Evolutionary conservation across 92 coral and sea anemone genomes (phyloP).

Genomic region (Palythoa heliodiscus): DNA sequence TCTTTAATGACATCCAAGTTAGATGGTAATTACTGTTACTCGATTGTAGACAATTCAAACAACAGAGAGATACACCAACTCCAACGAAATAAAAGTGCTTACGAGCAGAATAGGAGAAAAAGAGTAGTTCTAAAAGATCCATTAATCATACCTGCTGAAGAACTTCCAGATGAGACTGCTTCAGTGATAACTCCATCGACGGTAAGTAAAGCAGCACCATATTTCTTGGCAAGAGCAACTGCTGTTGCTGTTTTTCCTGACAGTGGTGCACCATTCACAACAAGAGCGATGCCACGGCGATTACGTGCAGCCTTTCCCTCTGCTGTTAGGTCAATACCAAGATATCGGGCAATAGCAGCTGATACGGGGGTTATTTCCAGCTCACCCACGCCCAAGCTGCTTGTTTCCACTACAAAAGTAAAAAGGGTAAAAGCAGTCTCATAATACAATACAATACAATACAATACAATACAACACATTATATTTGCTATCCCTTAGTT

Average conservation of each 20-base stretch:
- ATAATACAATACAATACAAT: too few relatives aligned
- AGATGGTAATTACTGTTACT: too few relatives aligned
- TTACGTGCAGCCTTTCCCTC: slow-evolving; percentile 99
- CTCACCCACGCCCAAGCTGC: slow-evolving; percentile 92
- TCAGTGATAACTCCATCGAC: slow-evolving; percentile 92
- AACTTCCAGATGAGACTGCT: slow-evolving; percentile 87
- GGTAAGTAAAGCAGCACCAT: slow-evolving; percentile 87
- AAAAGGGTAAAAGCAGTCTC: too few relatives aligned
- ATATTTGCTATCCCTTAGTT: too few relatives aligned
- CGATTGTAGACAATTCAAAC: too few relatives aligned
- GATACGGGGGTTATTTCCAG: slow-evolving; percentile 99
- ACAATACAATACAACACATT: too few relatives aligned
- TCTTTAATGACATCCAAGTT: too few relatives aligned
- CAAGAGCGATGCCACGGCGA: slow-evolving; percentile 93
- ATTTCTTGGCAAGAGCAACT: slow-evolving; percentile 81
- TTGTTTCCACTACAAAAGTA: slow-evolving; percentile 50
- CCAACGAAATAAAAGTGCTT: too few relatives aligned
- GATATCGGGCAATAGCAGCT: slow-evolving; percentile 96
- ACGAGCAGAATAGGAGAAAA: too few relatives aligned
- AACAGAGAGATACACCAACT: too few relatives aligned
- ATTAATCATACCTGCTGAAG: slow-evolving; percentile 76
- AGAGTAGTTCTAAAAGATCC: not conserved
- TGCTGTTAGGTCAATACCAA: slow-evolving; percentile 94
- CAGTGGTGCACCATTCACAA: slow-evolving; percentile 90
- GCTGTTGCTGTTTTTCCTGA: slow-evolving; percentile 95